Evolutionary conservation across 2,797 vertebrate species (phyloP).

Genomic region (Alauda arvensis): DNA sequence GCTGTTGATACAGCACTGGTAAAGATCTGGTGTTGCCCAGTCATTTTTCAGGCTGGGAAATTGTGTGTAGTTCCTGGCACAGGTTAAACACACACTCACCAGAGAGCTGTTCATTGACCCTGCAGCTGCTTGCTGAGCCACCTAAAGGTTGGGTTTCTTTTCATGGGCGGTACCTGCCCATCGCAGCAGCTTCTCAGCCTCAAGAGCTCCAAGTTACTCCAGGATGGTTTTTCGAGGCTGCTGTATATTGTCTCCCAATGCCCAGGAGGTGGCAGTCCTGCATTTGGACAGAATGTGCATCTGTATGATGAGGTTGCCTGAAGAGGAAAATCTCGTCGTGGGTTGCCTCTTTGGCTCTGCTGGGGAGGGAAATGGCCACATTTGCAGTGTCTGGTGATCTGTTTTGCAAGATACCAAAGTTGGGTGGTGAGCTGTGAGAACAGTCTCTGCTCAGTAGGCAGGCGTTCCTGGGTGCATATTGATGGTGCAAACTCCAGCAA

Average conservation of each 20-base stretch:
- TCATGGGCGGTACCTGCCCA: rapidly evolving
- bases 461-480: rapidly evolving
- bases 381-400: neutral
- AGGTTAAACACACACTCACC: neutral
- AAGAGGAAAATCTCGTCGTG: neutral
- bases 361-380: neutral
- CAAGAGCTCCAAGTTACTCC: neutral
- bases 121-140: neutral
- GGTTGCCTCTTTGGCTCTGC: neutral
- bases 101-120: neutral
- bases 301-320: neutral
- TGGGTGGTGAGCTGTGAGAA: neutral
- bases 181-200: rapidly evolving
- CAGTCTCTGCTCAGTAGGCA: neutral
- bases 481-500: neutral
- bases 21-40: neutral
- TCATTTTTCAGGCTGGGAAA: neutral
- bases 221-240: neutral
- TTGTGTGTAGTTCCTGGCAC: neutral
- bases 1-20: rapidly evolving
- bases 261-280: conserved; percentile 39
- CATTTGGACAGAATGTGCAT: neutral
- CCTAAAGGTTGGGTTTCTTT: neutral
- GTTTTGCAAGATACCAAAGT: neutral
- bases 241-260: neutral